phyloP scores from a whole-genome alignment of 2,797 vertebrate genomes.

The Kryptopterus vitreolus region DNA sequence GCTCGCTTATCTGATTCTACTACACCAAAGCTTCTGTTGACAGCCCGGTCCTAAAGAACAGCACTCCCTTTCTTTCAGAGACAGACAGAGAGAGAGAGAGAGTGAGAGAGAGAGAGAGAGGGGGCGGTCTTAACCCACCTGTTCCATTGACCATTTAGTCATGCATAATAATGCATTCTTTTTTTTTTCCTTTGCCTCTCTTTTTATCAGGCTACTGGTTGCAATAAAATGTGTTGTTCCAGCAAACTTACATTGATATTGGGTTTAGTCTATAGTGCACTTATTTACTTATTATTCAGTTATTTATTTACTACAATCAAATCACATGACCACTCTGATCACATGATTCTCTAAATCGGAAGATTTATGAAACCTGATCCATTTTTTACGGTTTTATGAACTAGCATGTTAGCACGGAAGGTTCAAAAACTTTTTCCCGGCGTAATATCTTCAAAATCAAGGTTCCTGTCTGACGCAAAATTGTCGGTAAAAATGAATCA shows the following conservation, averaged over 20 bases:
- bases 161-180: not conserved
- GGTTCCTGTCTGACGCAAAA: not conserved
- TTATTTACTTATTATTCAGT: too few species aligned
- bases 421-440: not conserved
- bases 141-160: constrained; percentile 37
- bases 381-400: not conserved
- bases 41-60: constrained; percentile 92
- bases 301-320: not conserved
- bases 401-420: not conserved
- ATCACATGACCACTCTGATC: not conserved
- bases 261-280: too few species aligned
- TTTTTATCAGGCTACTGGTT: not conserved
- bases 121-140: constrained; percentile 56
- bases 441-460: not conserved
- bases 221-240: not conserved
- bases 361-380: not conserved
- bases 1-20: constrained; percentile 89
- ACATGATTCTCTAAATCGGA: not conserved
- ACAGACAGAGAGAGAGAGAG: constrained; percentile 40
- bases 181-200: not conserved
- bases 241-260: not conserved
- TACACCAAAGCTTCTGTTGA: constrained; percentile 94
- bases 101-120: constrained; percentile 30
- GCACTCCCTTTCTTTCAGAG: constrained; percentile 89
- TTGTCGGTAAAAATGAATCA: not conserved